A percentile compares a stretch with the other conserved stretches of the same genome.
Conservation (phyloP, 64 coral and sea anemone species). For the Montipora foliosa region DNA sequence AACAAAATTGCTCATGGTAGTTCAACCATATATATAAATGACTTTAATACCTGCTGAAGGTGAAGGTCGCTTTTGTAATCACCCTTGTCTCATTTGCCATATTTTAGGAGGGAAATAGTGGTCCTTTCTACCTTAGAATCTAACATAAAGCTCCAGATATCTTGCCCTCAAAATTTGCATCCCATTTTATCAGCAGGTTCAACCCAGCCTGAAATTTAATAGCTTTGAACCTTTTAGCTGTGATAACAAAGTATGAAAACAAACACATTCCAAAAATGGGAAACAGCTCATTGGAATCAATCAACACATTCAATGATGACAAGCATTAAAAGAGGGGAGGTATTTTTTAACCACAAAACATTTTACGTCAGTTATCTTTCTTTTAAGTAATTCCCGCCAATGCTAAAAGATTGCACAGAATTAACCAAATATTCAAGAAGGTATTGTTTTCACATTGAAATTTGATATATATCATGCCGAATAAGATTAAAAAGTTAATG, state of each 20-base stretch:
- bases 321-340: background rate
- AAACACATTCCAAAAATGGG: slow-evolving; percentile 80
- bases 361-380: background rate
- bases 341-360: background rate
- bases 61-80: slow-evolving; percentile 80
- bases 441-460: background rate
- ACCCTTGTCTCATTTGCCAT: slow-evolving; percentile 66
- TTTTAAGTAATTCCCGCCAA: background rate
- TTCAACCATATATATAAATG: background rate
- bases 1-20: background rate
- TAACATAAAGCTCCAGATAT: slow-evolving; percentile 39
- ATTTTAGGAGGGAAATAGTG: background rate
- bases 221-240: slow-evolving; percentile 19
- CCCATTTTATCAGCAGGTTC: slow-evolving; percentile 34
- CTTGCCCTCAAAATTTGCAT: slow-evolving; percentile 26
- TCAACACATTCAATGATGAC: background rate
- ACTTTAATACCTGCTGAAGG: slow-evolving; percentile 62
- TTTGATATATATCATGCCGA: no score
- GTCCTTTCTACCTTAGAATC: background rate
- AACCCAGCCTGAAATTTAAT: slow-evolving; percentile 67
- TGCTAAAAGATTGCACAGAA: background rate
- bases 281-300: slow-evolving; percentile 20
- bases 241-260: slow-evolving; percentile 24
- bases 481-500: background rate
- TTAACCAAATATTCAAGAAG: background rate